These are phyloP conservation scores for Ernsta delagoae DNA, from an alignment of 2,888 invertebrate genomes.

Conservation along the genomic window DNA sequence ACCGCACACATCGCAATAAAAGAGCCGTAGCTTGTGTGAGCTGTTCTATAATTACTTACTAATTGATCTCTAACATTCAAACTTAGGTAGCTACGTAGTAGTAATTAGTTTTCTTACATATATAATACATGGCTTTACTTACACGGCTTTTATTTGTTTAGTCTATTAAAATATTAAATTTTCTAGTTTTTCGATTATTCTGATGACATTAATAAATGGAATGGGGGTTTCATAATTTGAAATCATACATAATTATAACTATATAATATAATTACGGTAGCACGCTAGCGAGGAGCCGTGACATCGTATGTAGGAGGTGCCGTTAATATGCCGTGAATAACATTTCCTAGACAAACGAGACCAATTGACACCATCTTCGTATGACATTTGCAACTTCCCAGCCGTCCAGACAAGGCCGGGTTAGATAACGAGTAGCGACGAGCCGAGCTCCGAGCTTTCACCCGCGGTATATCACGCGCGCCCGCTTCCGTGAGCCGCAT, in stretches of 20 bases:
- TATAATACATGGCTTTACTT: too few relatives aligned
- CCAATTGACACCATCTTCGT: constrained; percentile 13
- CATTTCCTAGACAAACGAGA: neutral
- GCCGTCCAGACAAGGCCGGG: constrained; percentile 44
- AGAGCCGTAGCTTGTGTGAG: constrained; percentile 13
- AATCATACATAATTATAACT: too few relatives aligned
- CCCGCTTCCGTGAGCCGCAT: constrained; percentile 37
- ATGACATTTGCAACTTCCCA: constrained; percentile 44
- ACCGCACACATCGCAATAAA: constrained; percentile 24
- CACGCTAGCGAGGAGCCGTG: too few relatives aligned
- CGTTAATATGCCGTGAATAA: neutral
- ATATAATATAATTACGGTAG: too few relatives aligned
- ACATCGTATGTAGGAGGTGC: too few relatives aligned
- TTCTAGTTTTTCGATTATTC: too few relatives aligned
- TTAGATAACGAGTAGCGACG: constrained; percentile 50
- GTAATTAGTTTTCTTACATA: too few relatives aligned
- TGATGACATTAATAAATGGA: too few relatives aligned
- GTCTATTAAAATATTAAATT: too few relatives aligned
- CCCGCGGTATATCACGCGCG: constrained; percentile 50
- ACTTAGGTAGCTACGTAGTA: too few relatives aligned
- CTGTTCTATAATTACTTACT: constrained; percentile 12
- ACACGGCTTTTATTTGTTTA: too few relatives aligned
- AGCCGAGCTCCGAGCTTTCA: constrained; percentile 46
- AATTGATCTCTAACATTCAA: constrained; percentile 3
- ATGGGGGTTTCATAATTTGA: too few relatives aligned